phyloP scores from a whole-genome alignment of 2,888 invertebrate genomes.

The Brachypterus glaber region DNA sequence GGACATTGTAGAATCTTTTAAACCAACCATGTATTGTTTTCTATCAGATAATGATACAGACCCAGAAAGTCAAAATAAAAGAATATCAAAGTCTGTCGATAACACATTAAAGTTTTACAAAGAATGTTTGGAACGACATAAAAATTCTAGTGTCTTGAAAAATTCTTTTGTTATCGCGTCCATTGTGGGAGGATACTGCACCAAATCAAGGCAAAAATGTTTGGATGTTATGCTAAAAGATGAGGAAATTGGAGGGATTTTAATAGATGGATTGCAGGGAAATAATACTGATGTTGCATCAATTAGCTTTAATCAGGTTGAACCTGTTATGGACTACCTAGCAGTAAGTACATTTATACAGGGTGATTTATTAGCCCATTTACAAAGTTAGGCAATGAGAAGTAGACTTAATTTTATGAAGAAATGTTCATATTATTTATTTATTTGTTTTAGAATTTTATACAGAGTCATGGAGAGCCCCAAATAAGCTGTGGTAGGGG shows the following conservation, averaged over 20 bases:
- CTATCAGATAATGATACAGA: conserved; percentile 72
- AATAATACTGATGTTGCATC: conserved; percentile 55
- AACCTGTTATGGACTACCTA: conserved; percentile 53
- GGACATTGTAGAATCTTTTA: conserved; percentile 64
- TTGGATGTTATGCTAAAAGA: conserved; percentile 51
- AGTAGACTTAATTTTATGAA: too few species aligned
- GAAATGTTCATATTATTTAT: too few species aligned
- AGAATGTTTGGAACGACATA: conserved; percentile 57
- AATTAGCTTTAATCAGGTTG: conserved; percentile 45
- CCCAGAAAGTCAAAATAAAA: conserved; percentile 55
- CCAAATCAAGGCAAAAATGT: conserved; percentile 54
- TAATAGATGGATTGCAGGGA: conserved; percentile 74
- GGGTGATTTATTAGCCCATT: too few species aligned
- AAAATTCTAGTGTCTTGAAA: conserved; percentile 46
- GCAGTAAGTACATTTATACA: too few species aligned
- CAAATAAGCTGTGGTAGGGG: too few species aligned
- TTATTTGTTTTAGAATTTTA: too few species aligned
- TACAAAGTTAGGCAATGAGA: too few species aligned
- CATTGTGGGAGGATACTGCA: conserved; percentile 51
- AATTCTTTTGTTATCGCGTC: conserved; percentile 52
- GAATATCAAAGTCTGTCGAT: conserved; percentile 60
- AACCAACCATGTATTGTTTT: conserved; percentile 74
- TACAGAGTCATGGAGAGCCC: too few species aligned
- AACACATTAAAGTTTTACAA: conserved; percentile 59
- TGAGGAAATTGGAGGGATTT: conserved; percentile 57